Evolutionary conservation across 1,140 invertebrate genomes (phyloP), one percentile per base, ranked within the genome.

Genomic region (Ditylenchus dipsaci): DNA sequence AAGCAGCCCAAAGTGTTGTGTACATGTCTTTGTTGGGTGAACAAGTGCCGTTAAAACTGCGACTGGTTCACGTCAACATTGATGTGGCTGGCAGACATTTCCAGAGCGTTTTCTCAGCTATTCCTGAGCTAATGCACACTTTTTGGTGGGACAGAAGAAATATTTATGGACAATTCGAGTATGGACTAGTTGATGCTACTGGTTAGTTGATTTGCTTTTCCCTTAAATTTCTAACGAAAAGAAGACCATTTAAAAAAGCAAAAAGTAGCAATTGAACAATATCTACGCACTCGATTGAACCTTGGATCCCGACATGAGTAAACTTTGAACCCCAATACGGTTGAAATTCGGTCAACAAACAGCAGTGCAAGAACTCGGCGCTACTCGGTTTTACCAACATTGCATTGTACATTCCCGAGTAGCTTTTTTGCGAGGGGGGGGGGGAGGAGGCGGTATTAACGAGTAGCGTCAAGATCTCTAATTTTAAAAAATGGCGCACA

Each of bases 141-240:
- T 68, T 68, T n/a, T 45, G 17, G 21, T 68, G 66, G 66, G 66
- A 68, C 43, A 63, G 61, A 19, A 29, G 38, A 29, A 68, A 68
- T 29, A 42, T 67, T n/a, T 67, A 66, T 67, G 30, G 61, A 33
- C 58, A 67, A 43, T 30, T n/a, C 27, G 67, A 68, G 27, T 68
- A 45, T 27, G 66, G 66, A 38, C n/a, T 21, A 9, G 26, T 45
- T 19, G 43, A 33, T 42, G 66, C 21, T 13, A 43, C 27, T 29
- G 26, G 66, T 68, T 17, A 30, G 60, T 29, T 23, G 21, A 3
- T 29, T 23, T 23, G 21, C 21, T 23, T 56, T 13, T 56, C 9
- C 9, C 9, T 13, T 5, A 56, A 13, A 23, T 56, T 56, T 29
- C 29, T 5, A 56, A 3, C 3, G 29, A 29, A 56, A 29, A 23